Conservation (phyloP, 1,140 invertebrate species). For the Drosophila mauritiana region DNA sequence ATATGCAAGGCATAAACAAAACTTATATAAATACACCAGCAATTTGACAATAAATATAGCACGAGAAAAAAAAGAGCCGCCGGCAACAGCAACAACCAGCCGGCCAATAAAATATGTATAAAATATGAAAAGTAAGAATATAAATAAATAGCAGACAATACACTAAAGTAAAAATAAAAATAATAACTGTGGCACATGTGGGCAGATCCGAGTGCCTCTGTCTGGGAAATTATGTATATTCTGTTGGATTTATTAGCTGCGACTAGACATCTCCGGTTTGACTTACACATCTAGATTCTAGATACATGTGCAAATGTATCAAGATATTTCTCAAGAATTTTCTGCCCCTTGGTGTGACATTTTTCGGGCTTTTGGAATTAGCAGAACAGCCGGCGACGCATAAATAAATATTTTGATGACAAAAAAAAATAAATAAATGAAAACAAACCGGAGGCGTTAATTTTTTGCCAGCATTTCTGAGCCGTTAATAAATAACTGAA, state of each 20-base stretch:
- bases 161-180: conserved; percentile 22
- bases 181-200: conserved; percentile 68
- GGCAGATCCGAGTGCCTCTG: conserved; percentile 44
- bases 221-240: conserved; percentile 62
- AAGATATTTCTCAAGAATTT: conserved; percentile 20
- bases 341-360: conserved; percentile 55
- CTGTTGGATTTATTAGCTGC: conserved; percentile 67
- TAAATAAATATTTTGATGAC: conserved; percentile 37
- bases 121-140: conserved; percentile 48
- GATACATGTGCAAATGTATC: conserved; percentile 17
- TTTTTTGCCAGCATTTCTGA: conserved; percentile 55
- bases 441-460: conserved; percentile 45
- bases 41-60: conserved; percentile 68
- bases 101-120: conserved; percentile 47
- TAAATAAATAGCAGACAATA: conserved; percentile 52
- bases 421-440: conserved; percentile 9
- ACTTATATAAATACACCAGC: conserved; percentile 55
- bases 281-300: conserved; percentile 30
- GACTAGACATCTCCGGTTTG: conserved; percentile 60
- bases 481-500: conserved; percentile 64
- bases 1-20: conserved; percentile 67
- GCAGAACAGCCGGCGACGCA: conserved; percentile 33
- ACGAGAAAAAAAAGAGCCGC: conserved; percentile 13
- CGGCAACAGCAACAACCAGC: conserved; percentile 22
- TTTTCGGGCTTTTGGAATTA: conserved; percentile 55